Base-by-base conservation (phyloP, 1,140 invertebrate genomes). In the Pseudomyrmex cubaensis region DNA sequence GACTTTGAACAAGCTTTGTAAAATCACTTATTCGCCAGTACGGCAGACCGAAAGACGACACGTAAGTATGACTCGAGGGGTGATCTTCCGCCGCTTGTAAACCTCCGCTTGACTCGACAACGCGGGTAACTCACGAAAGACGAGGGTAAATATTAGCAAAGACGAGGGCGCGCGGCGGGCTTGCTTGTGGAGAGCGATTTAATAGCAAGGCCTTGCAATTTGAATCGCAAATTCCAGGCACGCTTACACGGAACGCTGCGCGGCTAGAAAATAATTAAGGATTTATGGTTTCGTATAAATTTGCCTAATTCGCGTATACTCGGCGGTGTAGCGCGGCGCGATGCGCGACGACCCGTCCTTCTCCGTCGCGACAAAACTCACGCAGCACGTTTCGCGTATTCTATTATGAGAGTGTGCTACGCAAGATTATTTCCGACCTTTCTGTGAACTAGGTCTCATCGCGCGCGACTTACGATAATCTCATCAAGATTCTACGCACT, bases 141-240 rank as follows among this genome's bases (percentile, higher is more conserved):
- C 64, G 22, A 72, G 17, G 25, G 70, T 22, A 87, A 87, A 88
- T 85, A 88, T 88, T 85, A 50, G 70, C 82, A 67, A 88, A 63
- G 64, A 56, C 70, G 22, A 67, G 54, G 52, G 35, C 35, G 35
- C 35, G 35, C 35, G 35, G 57, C 48, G 25, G 35, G 22, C n/a
- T 80, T 80, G 66, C 56, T 80, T 70, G 64, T 46, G 76, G 76
- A 46, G 76, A 57, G 66, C 57, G 70, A 72, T 88, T 87, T 84
- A 88, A 88, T 87, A 72, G 64, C 73, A n/a, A 67, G 66, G 44
- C n/a, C 62, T 35, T 66, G 35, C 74, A 48, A 90, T 90, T 85
- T 90, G 85, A 90, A 84, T 90, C 85, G 76, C 90, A 90, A 89
- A 91, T 90, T 67, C 25, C 22, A 13, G 70, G 70, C 62, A 54